Percentiles rank a stretch among this genome's conserved stretches.
These are phyloP conservation scores for Ailurus styani DNA, from an alignment of 2,113 vertebrate species.

Conservation along the genomic window DNA sequence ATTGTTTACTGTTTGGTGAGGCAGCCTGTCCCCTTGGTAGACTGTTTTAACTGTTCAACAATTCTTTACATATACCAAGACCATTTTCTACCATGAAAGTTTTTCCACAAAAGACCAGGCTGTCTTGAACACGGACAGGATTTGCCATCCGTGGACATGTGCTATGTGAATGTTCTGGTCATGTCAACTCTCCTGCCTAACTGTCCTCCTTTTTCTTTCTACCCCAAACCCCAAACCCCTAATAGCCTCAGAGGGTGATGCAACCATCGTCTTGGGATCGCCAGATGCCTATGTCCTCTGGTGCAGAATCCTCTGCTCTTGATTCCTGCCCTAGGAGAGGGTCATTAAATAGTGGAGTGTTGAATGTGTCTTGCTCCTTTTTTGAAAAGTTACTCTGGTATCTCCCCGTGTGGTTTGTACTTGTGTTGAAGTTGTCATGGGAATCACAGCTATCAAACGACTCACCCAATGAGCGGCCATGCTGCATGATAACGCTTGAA, in stretches of 20 bases:
- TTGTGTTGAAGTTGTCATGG: background rate
- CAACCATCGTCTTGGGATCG: background rate
- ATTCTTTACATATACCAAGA: background rate
- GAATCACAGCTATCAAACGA: background rate
- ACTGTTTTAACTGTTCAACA: background rate
- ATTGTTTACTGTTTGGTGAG: background rate
- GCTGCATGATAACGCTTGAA: slow-evolving; percentile 86
- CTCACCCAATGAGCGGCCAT: slow-evolving; percentile 91
- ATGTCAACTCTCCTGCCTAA: background rate
- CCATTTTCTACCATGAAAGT: background rate
- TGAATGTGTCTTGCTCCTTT: background rate
- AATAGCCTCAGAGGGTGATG: background rate
- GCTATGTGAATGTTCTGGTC: background rate
- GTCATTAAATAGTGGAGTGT: background rate
- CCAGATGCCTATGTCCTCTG: background rate
- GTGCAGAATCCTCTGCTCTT: background rate
- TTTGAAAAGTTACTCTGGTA: background rate
- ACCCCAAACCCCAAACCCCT: background rate
- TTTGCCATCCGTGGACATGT: background rate
- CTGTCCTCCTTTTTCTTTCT: background rate
- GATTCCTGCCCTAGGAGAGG: background rate
- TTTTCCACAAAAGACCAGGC: background rate
- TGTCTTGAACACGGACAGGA: background rate
- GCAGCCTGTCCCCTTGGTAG: background rate
- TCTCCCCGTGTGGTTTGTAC: background rate